A percentile compares a stretch with the other conserved stretches of the same genome.
Conservation (phyloP, 2,888 invertebrate species). For the Euplagia quadripunctaria region DNA sequence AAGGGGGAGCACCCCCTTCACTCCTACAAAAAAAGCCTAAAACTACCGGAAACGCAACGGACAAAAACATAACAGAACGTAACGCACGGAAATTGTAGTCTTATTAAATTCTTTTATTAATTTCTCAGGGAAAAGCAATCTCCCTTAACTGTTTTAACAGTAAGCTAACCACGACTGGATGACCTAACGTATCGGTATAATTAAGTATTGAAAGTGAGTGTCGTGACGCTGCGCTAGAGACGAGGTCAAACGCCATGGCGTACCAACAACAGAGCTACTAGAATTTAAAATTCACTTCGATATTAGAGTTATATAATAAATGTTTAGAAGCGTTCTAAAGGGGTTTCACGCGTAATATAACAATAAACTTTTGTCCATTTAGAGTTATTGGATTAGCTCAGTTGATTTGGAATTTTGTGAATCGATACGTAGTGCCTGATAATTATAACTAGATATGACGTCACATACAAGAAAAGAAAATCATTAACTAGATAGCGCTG, state of each 20-base stretch:
- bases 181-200: neutral
- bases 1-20: neutral
- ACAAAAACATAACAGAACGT: too few relatives aligned
- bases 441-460: constrained; percentile 3
- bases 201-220: neutral
- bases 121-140: neutral
- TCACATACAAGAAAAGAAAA: neutral
- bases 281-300: constrained; percentile 53
- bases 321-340: constrained; percentile 50
- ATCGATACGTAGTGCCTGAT: constrained; percentile 33
- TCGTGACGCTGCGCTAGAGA: neutral
- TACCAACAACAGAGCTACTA: constrained; percentile 26
- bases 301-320: constrained; percentile 52
- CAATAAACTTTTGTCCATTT: constrained; percentile 53
- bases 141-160: neutral
- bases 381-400: constrained; percentile 48
- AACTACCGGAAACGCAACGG: neutral
- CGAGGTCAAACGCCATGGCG: neutral
- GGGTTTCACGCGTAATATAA: constrained; percentile 45
- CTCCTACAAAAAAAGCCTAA: neutral
- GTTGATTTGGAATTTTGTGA: constrained; percentile 41
- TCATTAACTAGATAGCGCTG: too few relatives aligned
- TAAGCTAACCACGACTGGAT: neutral
- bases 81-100: neutral
- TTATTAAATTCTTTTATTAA: neutral